Evolutionary conservation across 2,888 invertebrate genomes (phyloP).

Genomic region (Lamproptera curius): DNA sequence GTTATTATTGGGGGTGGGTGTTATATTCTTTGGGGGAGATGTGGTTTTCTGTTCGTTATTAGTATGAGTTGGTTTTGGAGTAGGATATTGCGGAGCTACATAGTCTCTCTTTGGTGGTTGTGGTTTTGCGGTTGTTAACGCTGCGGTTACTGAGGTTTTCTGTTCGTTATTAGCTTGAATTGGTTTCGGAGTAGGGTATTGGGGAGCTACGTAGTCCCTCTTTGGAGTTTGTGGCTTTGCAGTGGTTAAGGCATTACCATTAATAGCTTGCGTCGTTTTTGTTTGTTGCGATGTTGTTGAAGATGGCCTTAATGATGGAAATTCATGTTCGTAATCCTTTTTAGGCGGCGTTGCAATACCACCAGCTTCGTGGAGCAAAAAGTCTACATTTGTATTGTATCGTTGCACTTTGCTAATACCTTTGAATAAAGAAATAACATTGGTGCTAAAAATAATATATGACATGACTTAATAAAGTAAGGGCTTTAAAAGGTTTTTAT

Average conservation of each 20-base stretch:
- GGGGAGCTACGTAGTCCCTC: slow-evolving; percentile 55
- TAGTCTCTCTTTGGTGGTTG: slow-evolving; percentile 49
- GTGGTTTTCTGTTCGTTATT: slow-evolving; percentile 19
- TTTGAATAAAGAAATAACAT: slow-evolving; percentile 31
- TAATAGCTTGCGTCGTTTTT: slow-evolving; percentile 20
- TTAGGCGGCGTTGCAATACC: slow-evolving; percentile 36
- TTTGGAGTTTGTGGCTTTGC: slow-evolving; percentile 34
- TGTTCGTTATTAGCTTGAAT: slow-evolving; percentile 20
- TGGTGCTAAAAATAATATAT: background rate
- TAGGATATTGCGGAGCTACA: slow-evolving; percentile 49
- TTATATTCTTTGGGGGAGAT: slow-evolving; percentile 20
- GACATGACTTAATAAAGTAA: background rate
- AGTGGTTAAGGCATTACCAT: slow-evolving; percentile 19
- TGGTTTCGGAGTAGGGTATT: slow-evolving; percentile 36
- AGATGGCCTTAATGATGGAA: slow-evolving; percentile 34
- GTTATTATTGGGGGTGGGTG: slow-evolving; percentile 21
- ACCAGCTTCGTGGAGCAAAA: slow-evolving; percentile 60
- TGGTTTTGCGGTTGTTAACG: slow-evolving; percentile 25
- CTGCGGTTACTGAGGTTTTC: too few species aligned
- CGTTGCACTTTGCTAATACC: slow-evolving; percentile 41
- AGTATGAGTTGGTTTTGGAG: slow-evolving; percentile 24
- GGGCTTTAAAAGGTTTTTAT: background rate
- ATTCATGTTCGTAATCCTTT: slow-evolving; percentile 42
- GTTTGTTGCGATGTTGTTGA: slow-evolving; percentile 25
- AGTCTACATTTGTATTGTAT: slow-evolving; percentile 55